Evolutionary conservation across 1,140 invertebrate species (phyloP), one percentile per base, ranked within the genome.

Genomic region (Diachasma alloeum): DNA sequence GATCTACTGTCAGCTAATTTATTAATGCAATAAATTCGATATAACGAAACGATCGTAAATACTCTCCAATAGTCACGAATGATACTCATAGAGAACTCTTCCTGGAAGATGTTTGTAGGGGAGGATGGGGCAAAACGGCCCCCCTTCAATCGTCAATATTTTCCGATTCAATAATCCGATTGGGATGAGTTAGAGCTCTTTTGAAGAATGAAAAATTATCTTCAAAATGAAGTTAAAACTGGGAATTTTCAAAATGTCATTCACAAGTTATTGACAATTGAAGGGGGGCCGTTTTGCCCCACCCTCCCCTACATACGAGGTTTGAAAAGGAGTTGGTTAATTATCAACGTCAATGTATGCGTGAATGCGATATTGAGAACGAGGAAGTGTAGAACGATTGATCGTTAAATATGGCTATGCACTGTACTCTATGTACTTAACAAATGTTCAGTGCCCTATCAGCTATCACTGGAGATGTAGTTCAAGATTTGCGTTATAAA

Each of bases 401-500:
- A 19, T 46, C 15, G 15, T 46, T 26, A 72, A 48, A 31, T 72
- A 31, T 39, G 22, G 39, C 42, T 17, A 13, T 70, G 6, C 19
- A 31, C 22, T 67, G 31, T 67, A 31, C 24, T 67, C 15, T 4
- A 67, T 9, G 31, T 67, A 67, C 26, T 26, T 31, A 67, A 67
- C 26, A 67, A 67, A 5, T 26, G 0, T n/a, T 24, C 26, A 31
- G 44, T 11, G 6, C 26, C 24, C 24, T 37, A 22, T 19, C 48
- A 24, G 19, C 17, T 22, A 70, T 22, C 68, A 70, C 36, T 42
- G 71, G 63, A 68, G 36, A 67, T 53, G 26, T 63, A 71, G 74
- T 70, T 70, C 68, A 69, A 76, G 74, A 76, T 76, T 48, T 71
- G 67, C 74, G 70, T 76, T 76, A 44, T 76, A 76, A 76, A 71